These are phyloP conservation scores for Lepidurus arcticus DNA, from an alignment of 1,140 invertebrate genomes.

Conservation along the genomic window DNA sequence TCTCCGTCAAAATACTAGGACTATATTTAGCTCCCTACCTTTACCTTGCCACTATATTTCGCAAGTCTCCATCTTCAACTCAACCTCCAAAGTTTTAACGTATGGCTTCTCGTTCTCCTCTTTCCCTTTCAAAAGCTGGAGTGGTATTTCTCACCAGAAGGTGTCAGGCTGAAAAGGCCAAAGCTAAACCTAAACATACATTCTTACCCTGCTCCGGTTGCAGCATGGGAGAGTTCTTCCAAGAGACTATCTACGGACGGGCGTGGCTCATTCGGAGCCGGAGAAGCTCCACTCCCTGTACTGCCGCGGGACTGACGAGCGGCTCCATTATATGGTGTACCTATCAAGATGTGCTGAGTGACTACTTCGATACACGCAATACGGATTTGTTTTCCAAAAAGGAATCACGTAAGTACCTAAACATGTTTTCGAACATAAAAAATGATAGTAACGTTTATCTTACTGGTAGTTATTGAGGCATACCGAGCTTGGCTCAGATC, in stretches of 20 bases:
- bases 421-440: no score
- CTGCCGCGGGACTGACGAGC: slow-evolving; percentile 38
- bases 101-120: not conserved
- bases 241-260: slow-evolving; percentile 80
- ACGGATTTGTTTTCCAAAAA: no score
- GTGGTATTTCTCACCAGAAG: not conserved
- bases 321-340: slow-evolving; percentile 38
- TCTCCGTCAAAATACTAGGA: not conserved
- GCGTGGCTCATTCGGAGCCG: slow-evolving; percentile 43
- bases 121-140: not conserved
- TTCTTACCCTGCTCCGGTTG: slow-evolving; percentile 61
- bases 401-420: no score
- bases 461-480: slow-evolving; percentile 29
- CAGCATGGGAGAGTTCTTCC: slow-evolving; percentile 70
- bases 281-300: slow-evolving; percentile 53
- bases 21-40: not conserved
- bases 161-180: slow-evolving; percentile 35
- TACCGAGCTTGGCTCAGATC: slow-evolving; percentile 64
- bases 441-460: not conserved
- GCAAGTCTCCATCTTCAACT: not conserved
- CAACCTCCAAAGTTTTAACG: not conserved
- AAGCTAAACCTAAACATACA: not conserved
- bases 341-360: slow-evolving; percentile 31
- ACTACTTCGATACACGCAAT: not conserved
- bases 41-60: not conserved